Evolutionary conservation across 2,113 vertebrate species (phyloP), one percentile per base, ranked within the genome.

Genomic region (Cebidichthys violaceus): DNA sequence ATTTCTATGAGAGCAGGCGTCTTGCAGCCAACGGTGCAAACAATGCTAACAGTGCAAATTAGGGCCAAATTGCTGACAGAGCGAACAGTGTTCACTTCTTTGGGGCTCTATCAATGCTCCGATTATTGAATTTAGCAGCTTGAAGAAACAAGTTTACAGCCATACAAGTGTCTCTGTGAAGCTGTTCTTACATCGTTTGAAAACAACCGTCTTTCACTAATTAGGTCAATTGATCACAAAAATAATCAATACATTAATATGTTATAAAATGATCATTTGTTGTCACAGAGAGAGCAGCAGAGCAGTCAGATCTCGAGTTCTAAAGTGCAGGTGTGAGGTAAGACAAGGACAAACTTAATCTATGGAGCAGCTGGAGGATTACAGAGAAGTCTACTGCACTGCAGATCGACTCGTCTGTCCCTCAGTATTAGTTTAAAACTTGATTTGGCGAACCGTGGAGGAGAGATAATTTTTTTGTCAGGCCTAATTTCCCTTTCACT

Each of bases 381-480:
- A 62, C 18, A 35, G 29, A 55, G 64, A 47, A 45, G 70, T 24
- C 59, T 64, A 18, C 65, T 77, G 59, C 79, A 84, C 86, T 64
- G 86, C 79, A 82, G 41, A 83, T 54, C 35, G 15, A 67, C 68
- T 70, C 60, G 0, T 57, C 55, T 3, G 86, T 86, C 79, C 77
- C 78, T 86, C 77, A 1, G 57, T 0, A 67, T 75, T 77, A 82
- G n/a, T 74, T 85, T 77, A 81, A 84, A 91, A 59, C 65, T 77
- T 67, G 79, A 88, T 11, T 66, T 88, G 69, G 66, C 18, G 50
- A 79, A 75, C 74, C 64, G 61, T 77, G 83, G 81, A 88, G 64
- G 31, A 81, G 66, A 67, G 60, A 83, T 85, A 39, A 83, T 82
- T 33, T 82, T 50, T 18, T 47, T 80, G 86, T 89, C 81, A 68